phyloP scores from a whole-genome alignment of 2,888 invertebrate genomes.

The Cantharis rustica region DNA sequence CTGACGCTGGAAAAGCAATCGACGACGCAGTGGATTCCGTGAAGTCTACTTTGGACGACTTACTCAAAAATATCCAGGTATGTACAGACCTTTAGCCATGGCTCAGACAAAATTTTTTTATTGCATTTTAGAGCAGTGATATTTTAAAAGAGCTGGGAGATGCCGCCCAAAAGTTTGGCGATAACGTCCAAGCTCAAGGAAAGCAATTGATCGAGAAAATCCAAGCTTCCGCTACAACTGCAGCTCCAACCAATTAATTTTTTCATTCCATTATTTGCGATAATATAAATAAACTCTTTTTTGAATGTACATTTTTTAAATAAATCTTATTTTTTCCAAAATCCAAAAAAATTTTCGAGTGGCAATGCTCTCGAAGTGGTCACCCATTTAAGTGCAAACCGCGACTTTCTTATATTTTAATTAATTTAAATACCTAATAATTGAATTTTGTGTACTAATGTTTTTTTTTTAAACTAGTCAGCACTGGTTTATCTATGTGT shows the following conservation, averaged over 20 bases:
- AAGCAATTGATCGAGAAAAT: neutral
- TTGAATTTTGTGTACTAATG: neutral
- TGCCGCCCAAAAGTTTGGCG: neutral
- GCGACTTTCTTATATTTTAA: too few species aligned
- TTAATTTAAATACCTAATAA: too few species aligned
- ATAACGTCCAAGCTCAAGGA: neutral
- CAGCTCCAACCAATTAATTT: neutral
- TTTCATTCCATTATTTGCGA: neutral
- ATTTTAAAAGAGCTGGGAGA: neutral
- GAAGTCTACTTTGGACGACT: neutral
- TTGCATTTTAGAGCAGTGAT: neutral
- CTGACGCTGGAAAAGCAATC: neutral
- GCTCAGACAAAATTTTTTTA: neutral
- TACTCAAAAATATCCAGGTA: neutral
- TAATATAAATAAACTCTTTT: neutral
- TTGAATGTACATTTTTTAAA: neutral
- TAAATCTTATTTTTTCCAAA: neutral
- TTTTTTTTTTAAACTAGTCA: too few species aligned
- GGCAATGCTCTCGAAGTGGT: too few species aligned
- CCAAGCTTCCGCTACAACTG: neutral
- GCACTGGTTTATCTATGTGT: too few species aligned
- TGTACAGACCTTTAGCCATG: neutral
- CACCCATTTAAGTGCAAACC: too few species aligned
- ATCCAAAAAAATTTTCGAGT: too few species aligned
- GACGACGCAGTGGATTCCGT: neutral